Percentiles rank a stretch among this genome's conserved stretches.
These are phyloP conservation scores for Caradrina clavipalpis DNA, from an alignment of 2,888 invertebrate species.

Conservation along the genomic window DNA sequence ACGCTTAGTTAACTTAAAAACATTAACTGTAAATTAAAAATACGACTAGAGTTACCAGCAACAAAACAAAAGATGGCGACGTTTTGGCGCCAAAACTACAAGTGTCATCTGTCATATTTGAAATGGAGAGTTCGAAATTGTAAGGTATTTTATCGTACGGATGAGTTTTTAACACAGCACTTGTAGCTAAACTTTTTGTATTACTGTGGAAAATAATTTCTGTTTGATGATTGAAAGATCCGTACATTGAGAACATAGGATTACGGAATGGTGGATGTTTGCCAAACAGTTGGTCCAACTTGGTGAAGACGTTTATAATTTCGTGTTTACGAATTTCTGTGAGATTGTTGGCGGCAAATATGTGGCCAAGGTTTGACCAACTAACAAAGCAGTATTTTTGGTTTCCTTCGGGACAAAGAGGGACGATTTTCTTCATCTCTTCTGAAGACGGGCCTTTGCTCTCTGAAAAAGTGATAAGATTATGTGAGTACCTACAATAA, in stretches of 20 bases:
- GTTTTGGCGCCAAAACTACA: constrained; percentile 71
- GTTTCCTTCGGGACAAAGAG: constrained; percentile 91
- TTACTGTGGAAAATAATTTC: constrained; percentile 93
- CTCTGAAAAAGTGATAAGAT: constrained; percentile 41
- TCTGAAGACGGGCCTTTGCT: constrained; percentile 12
- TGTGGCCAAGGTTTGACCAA: constrained; percentile 93
- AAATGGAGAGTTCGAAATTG: constrained; percentile 80
- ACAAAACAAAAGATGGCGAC: constrained; percentile 68
- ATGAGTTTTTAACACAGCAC: constrained; percentile 74
- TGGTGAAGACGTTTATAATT: constrained; percentile 93
- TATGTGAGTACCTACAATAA: neutral
- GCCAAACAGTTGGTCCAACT: constrained; percentile 94
- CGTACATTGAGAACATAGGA: constrained; percentile 93
- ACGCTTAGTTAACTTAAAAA: constrained; percentile 5
- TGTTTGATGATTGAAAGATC: constrained; percentile 91
- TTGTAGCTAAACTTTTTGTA: constrained; percentile 81
- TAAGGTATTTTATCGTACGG: constrained; percentile 82
- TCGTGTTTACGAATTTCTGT: constrained; percentile 92
- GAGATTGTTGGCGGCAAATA: constrained; percentile 91
- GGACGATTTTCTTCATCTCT: constrained; percentile 81
- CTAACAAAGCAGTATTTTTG: constrained; percentile 91
- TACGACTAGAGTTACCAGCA: constrained; percentile 75
- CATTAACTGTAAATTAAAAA: constrained; percentile 65
- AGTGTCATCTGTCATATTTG: constrained; percentile 71
- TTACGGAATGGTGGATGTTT: constrained; percentile 89